Evolutionary conservation across 2,888 invertebrate genomes (phyloP).

Genomic region (Actias luna): DNA sequence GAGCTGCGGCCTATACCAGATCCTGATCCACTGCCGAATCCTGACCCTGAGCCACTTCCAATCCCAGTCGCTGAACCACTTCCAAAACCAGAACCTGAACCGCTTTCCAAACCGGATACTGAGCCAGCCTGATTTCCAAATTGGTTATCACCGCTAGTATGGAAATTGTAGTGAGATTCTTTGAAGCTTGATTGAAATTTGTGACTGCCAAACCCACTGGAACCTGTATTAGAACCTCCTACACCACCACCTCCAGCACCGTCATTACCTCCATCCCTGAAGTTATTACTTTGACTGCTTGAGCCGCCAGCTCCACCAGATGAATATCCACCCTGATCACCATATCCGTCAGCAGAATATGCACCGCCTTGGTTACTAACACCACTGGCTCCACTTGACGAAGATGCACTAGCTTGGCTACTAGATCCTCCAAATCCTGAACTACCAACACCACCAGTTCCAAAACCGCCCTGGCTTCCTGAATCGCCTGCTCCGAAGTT

Average conservation of each 20-base stretch:
- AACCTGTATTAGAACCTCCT: slow-evolving; percentile 9
- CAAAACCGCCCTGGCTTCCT: too few relatives aligned
- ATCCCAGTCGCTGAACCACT: slow-evolving; percentile 6
- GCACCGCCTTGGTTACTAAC: slow-evolving; percentile 4
- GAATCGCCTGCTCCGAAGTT: too few relatives aligned
- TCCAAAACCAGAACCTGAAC: slow-evolving; percentile 14
- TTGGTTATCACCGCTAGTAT: slow-evolving; percentile 28
- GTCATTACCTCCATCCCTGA: slow-evolving; percentile 36
- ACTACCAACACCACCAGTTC: slow-evolving; percentile 3
- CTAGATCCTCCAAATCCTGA: too few relatives aligned
- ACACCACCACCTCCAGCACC: not conserved
- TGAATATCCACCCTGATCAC: slow-evolving; percentile 5
- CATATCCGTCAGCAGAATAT: not conserved
- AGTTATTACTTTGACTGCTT: slow-evolving; percentile 7
- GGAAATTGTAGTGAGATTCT: slow-evolving; percentile 39
- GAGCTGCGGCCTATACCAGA: slow-evolving; percentile 16
- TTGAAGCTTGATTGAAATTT: slow-evolving; percentile 31
- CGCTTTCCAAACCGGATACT: slow-evolving; percentile 13
- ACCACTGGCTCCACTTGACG: not conserved
- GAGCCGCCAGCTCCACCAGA: slow-evolving; percentile 26
- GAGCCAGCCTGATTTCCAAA: slow-evolving; percentile 1
- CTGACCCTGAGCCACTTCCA: not conserved
- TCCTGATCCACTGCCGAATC: slow-evolving; percentile 7
- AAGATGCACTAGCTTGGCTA: slow-evolving; percentile 3
- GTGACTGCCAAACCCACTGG: slow-evolving; percentile 22